phyloP scores from a whole-genome alignment of 2,797 vertebrate species.

The Rousettus madagascariensis region DNA sequence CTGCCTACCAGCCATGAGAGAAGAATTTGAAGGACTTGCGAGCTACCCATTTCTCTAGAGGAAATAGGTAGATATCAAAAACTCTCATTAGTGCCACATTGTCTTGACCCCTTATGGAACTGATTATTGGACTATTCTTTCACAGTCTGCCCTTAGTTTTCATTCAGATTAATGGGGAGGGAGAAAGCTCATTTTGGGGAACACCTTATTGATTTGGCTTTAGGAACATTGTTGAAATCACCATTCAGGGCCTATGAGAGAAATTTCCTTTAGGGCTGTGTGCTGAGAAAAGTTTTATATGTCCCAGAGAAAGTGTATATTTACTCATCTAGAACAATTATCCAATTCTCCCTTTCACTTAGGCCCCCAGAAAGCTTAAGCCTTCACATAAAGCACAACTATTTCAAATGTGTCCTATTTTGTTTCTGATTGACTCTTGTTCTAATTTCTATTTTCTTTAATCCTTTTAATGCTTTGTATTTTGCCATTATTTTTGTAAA shows the following conservation, averaged over 20 bases:
- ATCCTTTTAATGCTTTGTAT: conserved; percentile 17
- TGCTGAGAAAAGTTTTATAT: not conserved
- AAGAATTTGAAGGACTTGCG: not conserved
- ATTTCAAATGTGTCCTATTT: not conserved
- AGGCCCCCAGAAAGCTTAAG: not conserved
- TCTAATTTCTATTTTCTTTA: not conserved
- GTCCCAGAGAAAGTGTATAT: not conserved
- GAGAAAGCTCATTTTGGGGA: not conserved
- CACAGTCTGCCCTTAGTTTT: not conserved
- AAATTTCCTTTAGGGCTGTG: not conserved
- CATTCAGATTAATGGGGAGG: not conserved
- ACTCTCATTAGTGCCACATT: not conserved
- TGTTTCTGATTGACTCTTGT: not conserved
- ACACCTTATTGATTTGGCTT: not conserved
- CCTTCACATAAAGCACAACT: not conserved
- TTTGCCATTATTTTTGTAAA: not conserved
- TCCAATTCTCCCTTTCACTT: not conserved
- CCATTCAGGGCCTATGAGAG: not conserved
- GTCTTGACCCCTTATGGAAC: not conserved
- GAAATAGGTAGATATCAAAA: not conserved
- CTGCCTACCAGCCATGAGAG: not conserved
- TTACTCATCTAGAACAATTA: not conserved
- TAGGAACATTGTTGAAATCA: not conserved
- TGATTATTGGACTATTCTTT: not conserved
- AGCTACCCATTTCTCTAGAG: not conserved